Evolutionary conservation across 2,888 invertebrate species (phyloP), one percentile per base, ranked within the genome.

Genomic region (Cetonia aurata): DNA sequence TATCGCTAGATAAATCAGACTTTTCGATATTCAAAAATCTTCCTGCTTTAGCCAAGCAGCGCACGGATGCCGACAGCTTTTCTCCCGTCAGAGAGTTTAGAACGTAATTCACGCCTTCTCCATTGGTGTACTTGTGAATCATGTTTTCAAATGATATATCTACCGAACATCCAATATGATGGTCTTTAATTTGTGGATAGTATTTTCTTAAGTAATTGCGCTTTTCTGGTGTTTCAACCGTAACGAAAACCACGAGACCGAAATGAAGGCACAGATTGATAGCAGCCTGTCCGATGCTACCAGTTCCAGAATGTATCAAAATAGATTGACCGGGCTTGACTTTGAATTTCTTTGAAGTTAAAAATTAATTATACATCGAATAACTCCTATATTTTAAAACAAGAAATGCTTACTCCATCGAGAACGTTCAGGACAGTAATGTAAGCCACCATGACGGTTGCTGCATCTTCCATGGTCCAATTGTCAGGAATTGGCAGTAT

Each of bases 71-170:
- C 80, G 90, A 88, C 0, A 98, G 87, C 83, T 96, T 96, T 53
- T 98, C 96, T 79, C 95, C 96, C 0, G 96, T 90, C 60, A 98
- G 85, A 0, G 96, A 96, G 84, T 98, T 98, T 9, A 96, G 85
- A 10, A 98, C 93, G 70, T 97, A 85, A 84, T 99, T 94, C 4
- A 98, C 98, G 70, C 97, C 97, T 77, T 89, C 89, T 41, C 98
- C 98, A 74, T 89, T 85, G 0, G 97, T 98, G 79, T 91, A 90
- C 55, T 87, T 87, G 82, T 94, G 87, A 65, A 98, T 87, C 79
- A 96, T 88, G 83, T 93, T 92, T 85, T 98, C 97, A 85, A 98
- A 99, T 0, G 92, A 90, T 0, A 91, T 88, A 80, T 96, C 93
- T 77, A 96, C 89, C 8, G 97, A 95, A 83, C 96, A 95, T 17